phyloP scores from a whole-genome alignment of 2,797 vertebrate genomes.

The Naso thynnoides region DNA sequence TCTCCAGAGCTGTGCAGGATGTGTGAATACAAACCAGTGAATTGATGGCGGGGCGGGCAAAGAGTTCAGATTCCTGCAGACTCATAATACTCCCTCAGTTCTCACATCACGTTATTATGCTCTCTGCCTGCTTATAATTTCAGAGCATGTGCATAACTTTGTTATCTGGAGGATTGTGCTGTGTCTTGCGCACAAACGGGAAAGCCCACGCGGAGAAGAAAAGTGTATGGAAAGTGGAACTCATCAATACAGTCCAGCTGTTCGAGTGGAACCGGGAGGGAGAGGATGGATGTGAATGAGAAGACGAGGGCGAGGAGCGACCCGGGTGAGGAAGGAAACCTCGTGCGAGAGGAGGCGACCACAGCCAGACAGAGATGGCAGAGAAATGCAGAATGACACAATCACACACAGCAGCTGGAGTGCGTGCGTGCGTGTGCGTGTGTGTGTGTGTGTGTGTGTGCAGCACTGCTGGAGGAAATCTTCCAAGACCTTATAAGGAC shows the following conservation, averaged over 20 bases:
- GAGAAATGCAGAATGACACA: constrained; percentile 48
- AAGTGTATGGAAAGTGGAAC: constrained; percentile 14
- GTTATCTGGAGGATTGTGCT: constrained; percentile 39
- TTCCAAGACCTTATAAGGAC: constrained; percentile 56
- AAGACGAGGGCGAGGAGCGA: background rate
- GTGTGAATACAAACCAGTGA: constrained; percentile 59
- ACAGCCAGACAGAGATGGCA: background rate
- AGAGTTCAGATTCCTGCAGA: constrained; percentile 65
- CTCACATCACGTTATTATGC: constrained; percentile 62
- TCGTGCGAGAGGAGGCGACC: constrained; percentile 24
- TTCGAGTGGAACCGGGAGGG: constrained; percentile 11
- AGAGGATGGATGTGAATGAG: constrained; percentile 17
- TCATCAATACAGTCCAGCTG: constrained; percentile 27
- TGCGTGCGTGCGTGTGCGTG: no score
- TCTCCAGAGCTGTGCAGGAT: constrained; percentile 55
- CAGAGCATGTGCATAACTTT: constrained; percentile 40
- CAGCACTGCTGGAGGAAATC: constrained; percentile 44
- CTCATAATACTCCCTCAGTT: constrained; percentile 74
- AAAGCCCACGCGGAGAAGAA: background rate
- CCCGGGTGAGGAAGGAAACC: background rate
- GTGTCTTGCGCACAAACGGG: constrained; percentile 18
- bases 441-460: no score
- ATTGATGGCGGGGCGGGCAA: constrained; percentile 20
- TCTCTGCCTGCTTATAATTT: constrained; percentile 33
- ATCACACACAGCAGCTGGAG: constrained; percentile 48